Conservation (phyloP, 1,140 invertebrate genomes). For the Drosophila erecta region DNA sequence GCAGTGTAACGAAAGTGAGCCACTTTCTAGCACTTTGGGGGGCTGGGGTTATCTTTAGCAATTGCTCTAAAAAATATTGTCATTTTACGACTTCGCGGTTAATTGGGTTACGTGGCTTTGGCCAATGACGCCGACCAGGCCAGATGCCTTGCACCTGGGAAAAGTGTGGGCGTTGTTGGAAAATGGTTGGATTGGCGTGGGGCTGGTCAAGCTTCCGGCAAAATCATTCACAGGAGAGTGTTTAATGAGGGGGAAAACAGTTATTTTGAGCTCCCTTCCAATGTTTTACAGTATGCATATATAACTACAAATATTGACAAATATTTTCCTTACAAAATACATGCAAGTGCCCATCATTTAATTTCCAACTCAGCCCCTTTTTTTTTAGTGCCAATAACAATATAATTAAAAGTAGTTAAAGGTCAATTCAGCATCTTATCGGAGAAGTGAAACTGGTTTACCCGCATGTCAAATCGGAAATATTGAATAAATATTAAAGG, state of each 20-base stretch:
- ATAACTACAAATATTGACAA: no score
- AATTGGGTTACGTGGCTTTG: constrained; percentile 42
- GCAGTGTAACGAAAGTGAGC: constrained; percentile 73
- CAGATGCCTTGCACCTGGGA: constrained; percentile 33
- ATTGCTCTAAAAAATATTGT: constrained; percentile 50
- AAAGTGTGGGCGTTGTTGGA: constrained; percentile 15
- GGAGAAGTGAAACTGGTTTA: constrained; percentile 56
- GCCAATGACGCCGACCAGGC: constrained; percentile 5
- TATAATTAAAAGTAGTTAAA: constrained; percentile 23
- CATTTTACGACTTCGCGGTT: constrained; percentile 54
- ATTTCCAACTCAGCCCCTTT: not conserved
- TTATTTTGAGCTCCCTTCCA: no score
- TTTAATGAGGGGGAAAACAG: not conserved
- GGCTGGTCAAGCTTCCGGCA: constrained; percentile 7
- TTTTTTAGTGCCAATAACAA: not conserved
- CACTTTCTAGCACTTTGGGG: constrained; percentile 66
- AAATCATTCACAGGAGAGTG: not conserved
- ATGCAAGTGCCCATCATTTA: not conserved
- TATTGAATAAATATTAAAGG: constrained; percentile 72
- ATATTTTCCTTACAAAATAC: no score
- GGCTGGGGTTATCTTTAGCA: constrained; percentile 10
- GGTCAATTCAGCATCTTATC: constrained; percentile 33
- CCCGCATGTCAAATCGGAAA: constrained; percentile 18
- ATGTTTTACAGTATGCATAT: no score
- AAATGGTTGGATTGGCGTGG: constrained; percentile 9